These are phyloP conservation scores for Yponomeuta evonymella DNA, from an alignment of 2,888 invertebrate genomes.

Conservation along the genomic window DNA sequence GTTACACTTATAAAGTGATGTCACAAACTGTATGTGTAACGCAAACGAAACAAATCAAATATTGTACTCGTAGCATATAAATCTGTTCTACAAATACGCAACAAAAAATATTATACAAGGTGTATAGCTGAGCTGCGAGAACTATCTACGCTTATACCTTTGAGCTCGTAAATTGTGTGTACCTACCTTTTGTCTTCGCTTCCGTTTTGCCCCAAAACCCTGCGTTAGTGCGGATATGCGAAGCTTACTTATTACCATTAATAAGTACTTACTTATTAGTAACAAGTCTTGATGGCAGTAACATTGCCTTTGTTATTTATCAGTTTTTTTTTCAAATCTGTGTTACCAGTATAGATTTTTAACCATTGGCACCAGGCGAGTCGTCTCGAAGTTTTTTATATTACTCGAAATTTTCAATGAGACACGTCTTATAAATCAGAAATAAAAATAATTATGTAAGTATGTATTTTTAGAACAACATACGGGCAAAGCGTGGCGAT, in stretches of 20 bases:
- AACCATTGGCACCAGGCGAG: too few species aligned
- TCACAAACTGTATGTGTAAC: not conserved
- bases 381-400: too few species aligned
- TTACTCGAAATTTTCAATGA: too few species aligned
- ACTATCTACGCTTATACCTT: not conserved
- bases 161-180: not conserved
- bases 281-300: too few species aligned
- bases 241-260: not conserved
- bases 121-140: not conserved
- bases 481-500: too few species aligned
- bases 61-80: not conserved
- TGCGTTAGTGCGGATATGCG: not conserved
- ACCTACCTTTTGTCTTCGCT: not conserved
- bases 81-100: not conserved
- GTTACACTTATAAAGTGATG: too few species aligned
- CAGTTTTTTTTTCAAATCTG: too few species aligned
- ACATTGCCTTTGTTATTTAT: too few species aligned
- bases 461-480: too few species aligned
- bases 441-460: not conserved
- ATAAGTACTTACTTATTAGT: too few species aligned
- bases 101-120: not conserved
- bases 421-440: not conserved
- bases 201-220: not conserved
- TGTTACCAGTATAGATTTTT: too few species aligned
- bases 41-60: not conserved